Evolutionary conservation across 2,888 invertebrate species (phyloP), one percentile per base, ranked within the genome.

Genomic region (Caradrina kadenii): DNA sequence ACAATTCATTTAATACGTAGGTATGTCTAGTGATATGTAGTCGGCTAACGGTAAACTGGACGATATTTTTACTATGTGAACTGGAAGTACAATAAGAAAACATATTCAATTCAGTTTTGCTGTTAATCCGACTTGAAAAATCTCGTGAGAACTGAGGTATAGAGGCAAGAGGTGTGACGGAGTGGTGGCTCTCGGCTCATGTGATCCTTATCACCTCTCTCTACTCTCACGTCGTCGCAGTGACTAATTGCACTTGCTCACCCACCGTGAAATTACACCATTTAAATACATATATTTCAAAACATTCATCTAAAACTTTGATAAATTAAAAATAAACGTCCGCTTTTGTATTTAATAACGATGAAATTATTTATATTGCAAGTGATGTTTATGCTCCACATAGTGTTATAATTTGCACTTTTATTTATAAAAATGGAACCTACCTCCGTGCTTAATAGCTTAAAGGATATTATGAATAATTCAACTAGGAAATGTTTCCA

Each of bases 251-350:
- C 91, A 70, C 83, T 81, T 87, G 90, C 85, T 87, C 92, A 90
- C 86, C 87, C 85, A 86, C 93, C 93, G 87, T 93, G 91, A 93
- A 94, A 94, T 94, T 92, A 94, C 91, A 88, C 88, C 88, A 88
- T 91, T 90, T 91, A 91, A 90, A 90, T 87, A 90, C 87, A 88
- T 88, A 90, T 88, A 87, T 87, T 88, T 87, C 86, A 88, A 92
- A 92, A 92, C 89, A 91, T 90, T 90, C 89, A 87, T 85, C 80
- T 82, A 79, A 72, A 85, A 84, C 71, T 66, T 80, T 84, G 84
- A 83, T 85, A 86, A 86, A 82, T 87, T 83, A 80, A 73, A 77
- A 78, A 76, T 79, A 80, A 84, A 86, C 80, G 79, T 80, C 79
- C 61, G 66, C 58, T 81, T 69, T 54, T 26, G 52, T 61, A 59